Conservation (phyloP, 2,797 vertebrate species). For the Sardinella longiceps region DNA sequence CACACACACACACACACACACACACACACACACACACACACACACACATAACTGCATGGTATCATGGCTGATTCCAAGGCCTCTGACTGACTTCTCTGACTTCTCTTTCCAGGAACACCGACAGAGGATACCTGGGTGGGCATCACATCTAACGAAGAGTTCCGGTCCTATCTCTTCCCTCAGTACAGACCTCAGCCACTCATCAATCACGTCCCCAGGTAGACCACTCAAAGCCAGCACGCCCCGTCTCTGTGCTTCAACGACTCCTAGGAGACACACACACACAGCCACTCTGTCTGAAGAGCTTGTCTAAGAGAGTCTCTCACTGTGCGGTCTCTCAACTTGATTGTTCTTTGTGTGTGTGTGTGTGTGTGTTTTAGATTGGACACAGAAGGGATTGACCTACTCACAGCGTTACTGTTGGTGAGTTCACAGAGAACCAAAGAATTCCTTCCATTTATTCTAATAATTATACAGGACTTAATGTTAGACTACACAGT, state of each 20-base stretch:
- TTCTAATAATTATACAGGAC: not conserved
- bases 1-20: no score
- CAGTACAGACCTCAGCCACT: slow-evolving; percentile 76
- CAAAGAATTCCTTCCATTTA: not conserved
- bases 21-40: no score
- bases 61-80: not conserved
- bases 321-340: not conserved
- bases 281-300: not conserved
- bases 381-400: slow-evolving; percentile 90
- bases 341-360: slow-evolving; percentile 5
- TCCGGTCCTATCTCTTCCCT: slow-evolving; percentile 78
- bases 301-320: not conserved
- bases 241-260: not conserved
- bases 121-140: slow-evolving; percentile 77
- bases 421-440: slow-evolving; percentile 69
- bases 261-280: not conserved
- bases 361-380: no score
- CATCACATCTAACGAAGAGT: slow-evolving; percentile 75
- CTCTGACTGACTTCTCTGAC: not conserved
- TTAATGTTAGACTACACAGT: not conserved
- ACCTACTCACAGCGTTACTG: slow-evolving; percentile 83
- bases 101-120: slow-evolving; percentile 71
- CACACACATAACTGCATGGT: not conserved
- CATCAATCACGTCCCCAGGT: slow-evolving; percentile 83
- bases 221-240: slow-evolving; percentile 26